Evolutionary conservation across 1,140 invertebrate genomes (phyloP), one percentile per base, ranked within the genome.

Genomic region (Pogonognathellus flavescens): DNA sequence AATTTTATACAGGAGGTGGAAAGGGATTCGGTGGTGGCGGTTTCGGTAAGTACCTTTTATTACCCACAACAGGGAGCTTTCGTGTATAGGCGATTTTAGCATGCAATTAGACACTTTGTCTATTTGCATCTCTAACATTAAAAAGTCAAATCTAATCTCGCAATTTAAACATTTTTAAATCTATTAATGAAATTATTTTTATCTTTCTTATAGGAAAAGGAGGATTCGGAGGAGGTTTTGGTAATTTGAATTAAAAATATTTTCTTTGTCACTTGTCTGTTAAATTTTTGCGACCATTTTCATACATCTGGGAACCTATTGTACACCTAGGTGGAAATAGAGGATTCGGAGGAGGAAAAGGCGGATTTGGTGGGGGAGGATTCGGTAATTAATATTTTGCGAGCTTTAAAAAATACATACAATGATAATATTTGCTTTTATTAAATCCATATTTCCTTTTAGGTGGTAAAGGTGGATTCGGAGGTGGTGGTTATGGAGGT

Each of bases 401-500:
- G 11, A 55, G 10, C n/a, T n/a, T 55, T 55, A 16, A 55, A 14
- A 55, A 55, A 14, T 7, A 7, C 13, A 8, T 53, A 8, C 7
- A 8, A 53, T 53, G 13, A 53, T 53, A 53, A 13, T 53, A 13
- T 7, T 8, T 53, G 52, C 52, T 53, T 8, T 8, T 53, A 53
- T 53, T 53, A 13, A 8, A 8, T 53, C 13, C 7, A 7, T 53
- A 8, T 53, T 7, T 53, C 52, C 7, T 53, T 53, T 53, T 55
- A 11, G 53, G 53, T 14, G 53, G 53, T 1, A 55, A 55, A 55
- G 50, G 80, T 2, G 80, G 80, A 57, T 83, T 60, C 31, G 82
- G 82, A 20, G 83, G 83, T 72, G 83, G 83, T 53, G 41, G 83
- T 6, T 49, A 72, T 7, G 66, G 66, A 72, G 66, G 66, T 2